phyloP scores from a whole-genome alignment of 1,140 invertebrate genomes.

The Brachionus angularis region DNA sequence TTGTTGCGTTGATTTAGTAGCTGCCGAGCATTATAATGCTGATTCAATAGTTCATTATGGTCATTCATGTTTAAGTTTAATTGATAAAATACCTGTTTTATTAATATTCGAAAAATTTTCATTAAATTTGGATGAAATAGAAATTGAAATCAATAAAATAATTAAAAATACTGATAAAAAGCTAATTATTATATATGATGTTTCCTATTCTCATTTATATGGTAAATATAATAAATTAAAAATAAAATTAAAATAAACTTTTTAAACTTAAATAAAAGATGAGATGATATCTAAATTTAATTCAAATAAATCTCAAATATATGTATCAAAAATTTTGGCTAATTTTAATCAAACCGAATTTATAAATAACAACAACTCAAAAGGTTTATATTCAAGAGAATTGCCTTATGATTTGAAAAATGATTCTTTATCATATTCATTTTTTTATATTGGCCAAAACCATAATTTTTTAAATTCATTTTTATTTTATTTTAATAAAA shows the following conservation, averaged over 20 bases:
- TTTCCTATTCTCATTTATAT: constrained; percentile 15
- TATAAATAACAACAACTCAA: no score
- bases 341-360: no score
- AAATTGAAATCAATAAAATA: constrained; percentile 43
- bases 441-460: constrained; percentile 35
- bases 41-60: constrained; percentile 87
- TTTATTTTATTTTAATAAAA: constrained; percentile 42
- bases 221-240: no score
- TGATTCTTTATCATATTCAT: constrained; percentile 2
- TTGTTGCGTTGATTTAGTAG: constrained; percentile 87
- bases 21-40: constrained; percentile 75
- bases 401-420: constrained; percentile 12
- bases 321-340: no score
- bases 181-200: constrained; percentile 20
- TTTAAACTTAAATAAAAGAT: no score
- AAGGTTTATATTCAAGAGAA: neutral
- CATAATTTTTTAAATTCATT: neutral
- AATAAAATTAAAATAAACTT: no score
- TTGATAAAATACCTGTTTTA: constrained; percentile 61
- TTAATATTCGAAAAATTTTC: constrained; percentile 61
- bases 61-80: constrained; percentile 73
- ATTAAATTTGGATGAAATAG: constrained; percentile 47
- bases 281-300: no score
- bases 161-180: neutral
- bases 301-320: no score